A percentile compares a stretch with the other conserved stretches of the same genome.
phyloP scores from a whole-genome alignment of 1,140 invertebrate genomes.

The Drosophila novamexicana region DNA sequence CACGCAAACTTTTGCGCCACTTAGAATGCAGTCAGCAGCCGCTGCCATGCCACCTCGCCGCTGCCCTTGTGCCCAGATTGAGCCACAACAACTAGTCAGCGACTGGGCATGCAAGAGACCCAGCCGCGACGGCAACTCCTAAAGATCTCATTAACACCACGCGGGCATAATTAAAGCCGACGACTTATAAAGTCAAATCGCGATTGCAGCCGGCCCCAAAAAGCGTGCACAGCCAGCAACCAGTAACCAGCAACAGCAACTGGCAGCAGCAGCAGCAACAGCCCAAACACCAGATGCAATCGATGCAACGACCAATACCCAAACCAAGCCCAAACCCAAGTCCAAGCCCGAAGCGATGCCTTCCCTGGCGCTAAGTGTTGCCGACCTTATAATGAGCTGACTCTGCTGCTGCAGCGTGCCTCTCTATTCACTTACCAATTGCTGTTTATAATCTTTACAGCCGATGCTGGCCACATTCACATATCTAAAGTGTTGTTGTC shows the following conservation, averaged over 20 bases:
- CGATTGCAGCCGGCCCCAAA: slow-evolving; percentile 63
- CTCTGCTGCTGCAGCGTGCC: slow-evolving; percentile 23
- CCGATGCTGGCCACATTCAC: slow-evolving; percentile 13
- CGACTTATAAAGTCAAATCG: slow-evolving; percentile 69
- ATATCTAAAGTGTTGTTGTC: slow-evolving; percentile 7
- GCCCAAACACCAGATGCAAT: slow-evolving; percentile 62
- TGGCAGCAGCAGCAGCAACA: slow-evolving; percentile 46
- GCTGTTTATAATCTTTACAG: slow-evolving; percentile 49
- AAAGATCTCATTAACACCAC: slow-evolving; percentile 84
- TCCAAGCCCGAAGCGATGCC: neutral
- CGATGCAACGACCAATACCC: slow-evolving; percentile 57
- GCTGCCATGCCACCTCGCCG: neutral
- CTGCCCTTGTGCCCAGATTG: slow-evolving; percentile 45
- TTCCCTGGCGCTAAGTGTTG: slow-evolving; percentile 73
- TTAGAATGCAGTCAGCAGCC: slow-evolving; percentile 55
- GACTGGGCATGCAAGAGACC: slow-evolving; percentile 4
- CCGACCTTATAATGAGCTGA: slow-evolving; percentile 71
- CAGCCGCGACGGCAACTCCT: slow-evolving; percentile 40
- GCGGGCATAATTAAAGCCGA: slow-evolving; percentile 83
- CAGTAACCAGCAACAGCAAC: slow-evolving; percentile 18
- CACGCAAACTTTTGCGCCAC: slow-evolving; percentile 81
- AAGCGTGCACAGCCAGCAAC: slow-evolving; percentile 48
- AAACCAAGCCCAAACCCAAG: slow-evolving; percentile 8
- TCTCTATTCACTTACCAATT: slow-evolving; percentile 44
- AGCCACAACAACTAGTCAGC: slow-evolving; percentile 71